These are phyloP conservation scores for Danionella cerebrum DNA, from an alignment of 2,113 vertebrate genomes.

Conservation along the genomic window DNA sequence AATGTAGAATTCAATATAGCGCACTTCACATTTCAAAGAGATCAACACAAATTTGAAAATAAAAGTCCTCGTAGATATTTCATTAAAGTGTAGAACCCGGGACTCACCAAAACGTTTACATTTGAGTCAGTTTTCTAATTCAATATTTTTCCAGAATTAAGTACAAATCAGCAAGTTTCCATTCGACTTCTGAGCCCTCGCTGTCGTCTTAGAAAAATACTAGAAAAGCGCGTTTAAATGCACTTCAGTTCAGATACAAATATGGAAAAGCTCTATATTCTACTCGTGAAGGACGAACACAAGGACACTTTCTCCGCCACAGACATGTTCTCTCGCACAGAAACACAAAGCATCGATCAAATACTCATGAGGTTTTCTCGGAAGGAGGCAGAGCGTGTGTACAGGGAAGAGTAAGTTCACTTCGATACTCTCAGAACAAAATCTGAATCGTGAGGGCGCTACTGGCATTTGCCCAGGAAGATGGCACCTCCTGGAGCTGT, in stretches of 20 bases:
- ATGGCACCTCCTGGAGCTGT: too few relatives aligned
- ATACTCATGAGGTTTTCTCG: slow-evolving; percentile 26
- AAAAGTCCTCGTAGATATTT: too few relatives aligned
- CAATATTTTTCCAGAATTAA: too few relatives aligned
- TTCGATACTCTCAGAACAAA: slow-evolving; percentile 3
- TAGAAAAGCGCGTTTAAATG: slow-evolving; percentile 67
- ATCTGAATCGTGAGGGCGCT: slow-evolving; percentile 5
- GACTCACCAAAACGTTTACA: slow-evolving; percentile 38
- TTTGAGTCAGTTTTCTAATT: slow-evolving; percentile 21
- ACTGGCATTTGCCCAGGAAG: slow-evolving; percentile 9
- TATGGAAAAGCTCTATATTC: slow-evolving; percentile 61
- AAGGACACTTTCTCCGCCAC: slow-evolving; percentile 40
- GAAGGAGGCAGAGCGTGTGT: slow-evolving; percentile 13
- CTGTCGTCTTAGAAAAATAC: slow-evolving; percentile 70
- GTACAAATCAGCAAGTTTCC: slow-evolving; percentile 51
- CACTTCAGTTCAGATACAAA: slow-evolving; percentile 59
- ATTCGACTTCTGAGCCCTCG: slow-evolving; percentile 58
- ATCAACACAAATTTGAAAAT: too few relatives aligned
- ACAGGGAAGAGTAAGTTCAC: slow-evolving; percentile 1
- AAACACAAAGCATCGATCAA: slow-evolving; percentile 20
- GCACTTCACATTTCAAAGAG: too few relatives aligned
- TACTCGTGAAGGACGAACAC: slow-evolving; percentile 61
- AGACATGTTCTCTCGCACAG: neutral
- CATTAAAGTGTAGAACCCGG: too few relatives aligned
- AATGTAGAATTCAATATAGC: too few relatives aligned